A percentile compares a stretch with the other conserved stretches of the same genome.
These are phyloP conservation scores for Suncus etruscus DNA, from an alignment of 2,113 vertebrate genomes.

Conservation along the genomic window DNA sequence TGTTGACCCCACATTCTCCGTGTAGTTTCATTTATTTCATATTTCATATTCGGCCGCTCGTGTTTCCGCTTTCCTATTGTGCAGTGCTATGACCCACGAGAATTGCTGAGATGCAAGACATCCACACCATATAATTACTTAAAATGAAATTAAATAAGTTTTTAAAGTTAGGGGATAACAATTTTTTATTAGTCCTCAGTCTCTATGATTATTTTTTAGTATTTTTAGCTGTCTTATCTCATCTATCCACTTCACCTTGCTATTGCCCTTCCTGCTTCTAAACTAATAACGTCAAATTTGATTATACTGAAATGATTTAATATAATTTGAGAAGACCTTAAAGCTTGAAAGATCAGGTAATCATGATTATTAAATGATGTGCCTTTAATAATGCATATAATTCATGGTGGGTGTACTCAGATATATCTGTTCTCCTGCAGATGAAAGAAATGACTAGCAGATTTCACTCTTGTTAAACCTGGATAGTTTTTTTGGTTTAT, in stretches of 20 bases:
- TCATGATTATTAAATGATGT: not conserved
- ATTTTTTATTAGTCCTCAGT: not conserved
- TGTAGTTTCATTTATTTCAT: too few relatives aligned
- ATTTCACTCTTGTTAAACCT: not conserved
- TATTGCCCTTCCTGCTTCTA: conserved; percentile 36
- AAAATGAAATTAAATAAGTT: not conserved
- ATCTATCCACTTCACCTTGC: not conserved
- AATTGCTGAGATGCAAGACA: too few relatives aligned
- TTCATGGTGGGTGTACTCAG: not conserved
- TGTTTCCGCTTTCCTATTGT: too few relatives aligned
- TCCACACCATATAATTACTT: not conserved
- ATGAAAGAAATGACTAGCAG: not conserved
- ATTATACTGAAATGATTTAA: conserved; percentile 55
- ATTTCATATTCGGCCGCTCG: too few relatives aligned
- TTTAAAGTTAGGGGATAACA: not conserved
- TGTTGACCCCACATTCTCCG: too few relatives aligned
- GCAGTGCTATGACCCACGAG: too few relatives aligned
- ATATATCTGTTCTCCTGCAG: not conserved
- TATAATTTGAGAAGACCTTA: conserved; percentile 23
- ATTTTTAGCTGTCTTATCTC: not conserved
- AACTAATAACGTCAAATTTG: conserved; percentile 31
- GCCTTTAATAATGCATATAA: not conserved
- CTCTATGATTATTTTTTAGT: not conserved
- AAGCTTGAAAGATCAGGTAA: conserved; percentile 14
- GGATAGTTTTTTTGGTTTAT: not conserved